phyloP scores from a whole-genome alignment of 2,113 vertebrate genomes.

The Tursiops truncatus region DNA sequence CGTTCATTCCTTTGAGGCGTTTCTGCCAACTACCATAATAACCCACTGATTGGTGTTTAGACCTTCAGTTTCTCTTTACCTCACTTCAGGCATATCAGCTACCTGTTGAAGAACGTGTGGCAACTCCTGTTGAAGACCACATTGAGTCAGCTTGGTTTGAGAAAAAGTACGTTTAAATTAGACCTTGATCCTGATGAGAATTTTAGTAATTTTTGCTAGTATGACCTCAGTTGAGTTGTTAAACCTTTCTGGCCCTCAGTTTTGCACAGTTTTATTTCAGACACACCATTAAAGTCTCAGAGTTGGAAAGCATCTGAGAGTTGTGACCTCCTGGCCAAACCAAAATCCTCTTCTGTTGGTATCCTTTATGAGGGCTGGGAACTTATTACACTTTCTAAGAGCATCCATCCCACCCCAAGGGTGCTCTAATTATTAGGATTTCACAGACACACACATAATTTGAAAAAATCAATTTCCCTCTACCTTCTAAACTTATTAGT shows the following conservation, averaged over 20 bases:
- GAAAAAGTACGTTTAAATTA: neutral
- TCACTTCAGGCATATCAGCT: neutral
- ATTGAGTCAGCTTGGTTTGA: conserved; percentile 6
- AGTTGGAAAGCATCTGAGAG: neutral
- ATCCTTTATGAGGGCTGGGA: neutral
- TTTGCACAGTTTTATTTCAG: neutral
- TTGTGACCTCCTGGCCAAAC: neutral
- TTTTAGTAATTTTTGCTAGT: neutral
- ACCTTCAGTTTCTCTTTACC: neutral
- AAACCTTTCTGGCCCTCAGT: neutral
- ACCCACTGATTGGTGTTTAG: neutral
- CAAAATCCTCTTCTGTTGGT: neutral
- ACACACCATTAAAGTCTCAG: neutral
- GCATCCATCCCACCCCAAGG: neutral
- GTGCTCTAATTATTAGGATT: neutral
- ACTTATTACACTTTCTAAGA: neutral
- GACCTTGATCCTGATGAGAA: neutral
- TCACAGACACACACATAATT: neutral
- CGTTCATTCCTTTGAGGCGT: neutral
- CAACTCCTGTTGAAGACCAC: conserved; percentile 10
- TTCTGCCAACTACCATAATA: neutral
- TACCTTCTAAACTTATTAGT: neutral
- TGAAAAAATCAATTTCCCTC: neutral
- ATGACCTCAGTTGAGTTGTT: neutral
- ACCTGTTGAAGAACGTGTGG: neutral